phyloP scores from a whole-genome alignment of 2,888 invertebrate species.

The Caenorhabditis panamensis region DNA sequence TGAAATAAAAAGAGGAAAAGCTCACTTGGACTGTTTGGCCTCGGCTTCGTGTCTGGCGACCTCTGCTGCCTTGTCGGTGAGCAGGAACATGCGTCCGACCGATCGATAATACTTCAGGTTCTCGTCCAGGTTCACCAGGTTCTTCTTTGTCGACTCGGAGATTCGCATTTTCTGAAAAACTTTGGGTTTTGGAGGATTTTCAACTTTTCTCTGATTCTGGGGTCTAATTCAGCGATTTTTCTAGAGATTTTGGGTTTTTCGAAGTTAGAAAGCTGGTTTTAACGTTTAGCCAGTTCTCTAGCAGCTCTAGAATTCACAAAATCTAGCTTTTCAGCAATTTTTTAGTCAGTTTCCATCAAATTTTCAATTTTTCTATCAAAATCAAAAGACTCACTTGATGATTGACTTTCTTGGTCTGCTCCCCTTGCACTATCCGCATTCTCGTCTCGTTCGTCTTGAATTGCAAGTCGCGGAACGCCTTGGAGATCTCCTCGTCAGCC shows the following conservation, averaged over 20 bases:
- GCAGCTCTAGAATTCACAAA: too few species aligned
- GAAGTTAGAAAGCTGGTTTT: not conserved
- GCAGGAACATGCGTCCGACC: constrained; percentile 71
- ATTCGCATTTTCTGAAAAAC: constrained; percentile 58
- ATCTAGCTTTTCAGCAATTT: too few species aligned
- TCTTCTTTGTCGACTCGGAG: constrained; percentile 58
- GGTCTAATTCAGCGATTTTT: too few species aligned
- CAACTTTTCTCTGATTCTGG: too few species aligned
- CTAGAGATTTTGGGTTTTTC: too few species aligned
- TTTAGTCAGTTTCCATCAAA: not conserved
- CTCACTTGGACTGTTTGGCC: constrained; percentile 61
- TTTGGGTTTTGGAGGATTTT: too few species aligned
- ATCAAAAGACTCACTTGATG: constrained; percentile 46
- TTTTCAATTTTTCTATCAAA: not conserved
- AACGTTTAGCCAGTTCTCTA: too few species aligned
- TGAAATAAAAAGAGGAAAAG: not conserved
- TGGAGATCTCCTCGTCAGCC: constrained; percentile 71
- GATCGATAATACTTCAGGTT: constrained; percentile 57
- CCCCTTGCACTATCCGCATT: constrained; percentile 66
- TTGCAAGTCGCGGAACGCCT: constrained; percentile 72
- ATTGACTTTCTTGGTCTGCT: constrained; percentile 57
- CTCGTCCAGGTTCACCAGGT: constrained; percentile 38
- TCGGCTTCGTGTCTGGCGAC: constrained; percentile 62
- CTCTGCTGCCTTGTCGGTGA: constrained; percentile 62
- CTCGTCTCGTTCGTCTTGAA: constrained; percentile 70